These are phyloP conservation scores for Argopecten irradians DNA, from an alignment of 1,140 invertebrate species.

Conservation along the genomic window DNA sequence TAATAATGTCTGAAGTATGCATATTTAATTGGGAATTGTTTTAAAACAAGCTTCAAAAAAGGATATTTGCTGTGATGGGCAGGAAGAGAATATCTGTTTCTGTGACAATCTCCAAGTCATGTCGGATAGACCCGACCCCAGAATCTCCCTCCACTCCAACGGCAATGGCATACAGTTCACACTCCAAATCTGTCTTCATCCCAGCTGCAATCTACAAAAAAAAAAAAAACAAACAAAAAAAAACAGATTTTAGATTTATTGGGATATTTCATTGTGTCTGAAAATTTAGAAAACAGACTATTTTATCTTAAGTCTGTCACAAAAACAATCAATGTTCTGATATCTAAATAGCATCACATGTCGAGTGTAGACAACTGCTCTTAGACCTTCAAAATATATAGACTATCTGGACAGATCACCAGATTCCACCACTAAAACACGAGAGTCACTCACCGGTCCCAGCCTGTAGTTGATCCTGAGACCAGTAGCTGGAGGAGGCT, in stretches of 20 bases:
- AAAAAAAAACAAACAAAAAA: too few relatives aligned
- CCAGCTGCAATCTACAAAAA: conserved; percentile 74
- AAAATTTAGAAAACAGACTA: too few relatives aligned
- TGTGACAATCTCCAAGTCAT: conserved; percentile 75
- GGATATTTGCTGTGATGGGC: conserved; percentile 76
- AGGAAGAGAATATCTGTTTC: conserved; percentile 74
- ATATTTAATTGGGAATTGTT: neutral
- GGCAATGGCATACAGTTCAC: conserved; percentile 76
- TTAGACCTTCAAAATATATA: too few relatives aligned
- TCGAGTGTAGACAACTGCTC: too few relatives aligned
- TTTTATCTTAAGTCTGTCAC: too few relatives aligned
- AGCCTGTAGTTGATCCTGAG: conserved; percentile 73
- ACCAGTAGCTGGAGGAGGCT: conserved; percentile 75
- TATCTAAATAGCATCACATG: too few relatives aligned
- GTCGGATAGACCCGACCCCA: conserved; percentile 67
- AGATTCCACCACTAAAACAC: neutral
- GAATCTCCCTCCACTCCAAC: conserved; percentile 70
- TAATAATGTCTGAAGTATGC: neutral
- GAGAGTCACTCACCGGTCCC: conserved; percentile 71
- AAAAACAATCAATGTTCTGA: too few relatives aligned
- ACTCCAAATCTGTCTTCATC: conserved; percentile 71
- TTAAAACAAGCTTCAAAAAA: conserved; percentile 45
- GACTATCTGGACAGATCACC: too few relatives aligned
- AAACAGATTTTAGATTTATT: neutral
- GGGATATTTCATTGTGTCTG: too few relatives aligned